These are phyloP conservation scores for Lota lota DNA, from an alignment of 2,113 vertebrate genomes.

Conservation along the genomic window DNA sequence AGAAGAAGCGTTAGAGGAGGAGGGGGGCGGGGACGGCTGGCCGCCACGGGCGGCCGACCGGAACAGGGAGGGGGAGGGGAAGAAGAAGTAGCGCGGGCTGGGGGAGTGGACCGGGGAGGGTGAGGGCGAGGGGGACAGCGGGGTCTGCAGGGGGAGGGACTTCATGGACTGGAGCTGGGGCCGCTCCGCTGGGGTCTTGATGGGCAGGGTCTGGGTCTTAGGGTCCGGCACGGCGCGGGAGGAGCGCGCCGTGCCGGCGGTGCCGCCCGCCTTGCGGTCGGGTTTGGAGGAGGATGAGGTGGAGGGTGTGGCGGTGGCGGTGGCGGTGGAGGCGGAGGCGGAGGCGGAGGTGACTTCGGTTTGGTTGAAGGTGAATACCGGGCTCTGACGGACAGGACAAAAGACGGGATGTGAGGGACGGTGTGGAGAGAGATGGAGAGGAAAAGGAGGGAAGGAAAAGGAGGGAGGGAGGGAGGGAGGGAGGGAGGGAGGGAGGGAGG, in stretches of 20 bases:
- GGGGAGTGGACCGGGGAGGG: slow-evolving; percentile 75
- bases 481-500: slow-evolving; percentile 51
- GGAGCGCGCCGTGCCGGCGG: slow-evolving; percentile 56
- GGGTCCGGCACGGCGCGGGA: slow-evolving; percentile 72
- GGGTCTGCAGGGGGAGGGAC: slow-evolving; percentile 79
- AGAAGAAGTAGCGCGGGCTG: slow-evolving; percentile 79
- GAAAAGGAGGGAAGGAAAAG: slow-evolving; percentile 22
- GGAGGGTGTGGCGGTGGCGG: slow-evolving; percentile 24
- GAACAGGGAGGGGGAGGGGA: slow-evolving; percentile 81
- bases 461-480: slow-evolving; percentile 36
- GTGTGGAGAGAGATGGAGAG: slow-evolving; percentile 45
- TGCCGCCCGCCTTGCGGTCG: slow-evolving; percentile 71
- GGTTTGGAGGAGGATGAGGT: slow-evolving; percentile 62
- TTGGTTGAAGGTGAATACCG: slow-evolving; percentile 88
- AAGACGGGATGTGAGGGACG: slow-evolving; percentile 50
- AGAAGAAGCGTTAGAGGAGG: slow-evolving; percentile 51
- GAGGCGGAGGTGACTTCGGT: slow-evolving; percentile 71
- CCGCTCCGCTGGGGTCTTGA: slow-evolving; percentile 76
- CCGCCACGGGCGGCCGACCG: slow-evolving; percentile 71
- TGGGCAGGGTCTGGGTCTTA: slow-evolving; percentile 89
- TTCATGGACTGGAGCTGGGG: slow-evolving; percentile 82
- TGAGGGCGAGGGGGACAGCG: slow-evolving; percentile 71
- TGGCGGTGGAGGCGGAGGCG: slow-evolving; percentile 45
- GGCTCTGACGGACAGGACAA: slow-evolving; percentile 77
- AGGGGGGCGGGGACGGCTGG: slow-evolving; percentile 55